These are phyloP conservation scores for Zaprionus ornatus DNA, from an alignment of 1,140 invertebrate species.

Conservation along the genomic window DNA sequence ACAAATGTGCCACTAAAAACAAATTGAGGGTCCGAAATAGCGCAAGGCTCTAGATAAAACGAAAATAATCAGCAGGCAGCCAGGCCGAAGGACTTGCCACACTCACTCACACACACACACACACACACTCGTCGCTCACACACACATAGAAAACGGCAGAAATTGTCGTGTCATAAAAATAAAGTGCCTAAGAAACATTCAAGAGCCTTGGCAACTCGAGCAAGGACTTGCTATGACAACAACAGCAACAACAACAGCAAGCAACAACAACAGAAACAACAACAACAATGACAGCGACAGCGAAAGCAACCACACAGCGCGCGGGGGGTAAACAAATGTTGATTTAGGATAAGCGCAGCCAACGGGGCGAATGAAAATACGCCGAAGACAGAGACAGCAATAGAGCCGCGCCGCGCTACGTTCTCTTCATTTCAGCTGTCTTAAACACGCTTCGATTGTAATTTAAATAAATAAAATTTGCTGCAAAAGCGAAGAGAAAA, in stretches of 20 bases:
- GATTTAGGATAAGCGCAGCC: constrained; percentile 75
- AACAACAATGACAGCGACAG: constrained; percentile 14
- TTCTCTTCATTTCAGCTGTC: background rate
- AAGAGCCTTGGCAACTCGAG: constrained; percentile 25
- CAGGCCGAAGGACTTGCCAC: constrained; percentile 59
- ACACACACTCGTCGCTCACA: constrained; percentile 7
- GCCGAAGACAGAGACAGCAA: background rate
- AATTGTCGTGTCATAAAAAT: constrained; percentile 79
- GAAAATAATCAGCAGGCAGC: constrained; percentile 78
- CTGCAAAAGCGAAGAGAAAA: constrained; percentile 24
- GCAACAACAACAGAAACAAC: background rate
- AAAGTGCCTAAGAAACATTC: constrained; percentile 62
- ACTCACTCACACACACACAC: constrained; percentile 6
- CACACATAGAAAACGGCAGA: constrained; percentile 35
- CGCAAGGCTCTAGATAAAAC: constrained; percentile 78
- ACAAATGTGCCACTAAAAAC: constrained; percentile 70
- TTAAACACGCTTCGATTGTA: constrained; percentile 60
- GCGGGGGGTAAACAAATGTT: constrained; percentile 56
- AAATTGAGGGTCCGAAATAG: constrained; percentile 78
- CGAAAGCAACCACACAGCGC: background rate
- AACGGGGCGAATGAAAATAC: constrained; percentile 44
- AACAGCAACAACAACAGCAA: background rate
- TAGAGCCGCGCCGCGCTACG: too few species aligned
- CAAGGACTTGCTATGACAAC: constrained; percentile 33
- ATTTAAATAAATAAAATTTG: constrained; percentile 73